Percentiles rank a stretch among this genome's conserved stretches.
phyloP scores from a whole-genome alignment of 2,797 vertebrate genomes.

The Danio albolineatus region DNA sequence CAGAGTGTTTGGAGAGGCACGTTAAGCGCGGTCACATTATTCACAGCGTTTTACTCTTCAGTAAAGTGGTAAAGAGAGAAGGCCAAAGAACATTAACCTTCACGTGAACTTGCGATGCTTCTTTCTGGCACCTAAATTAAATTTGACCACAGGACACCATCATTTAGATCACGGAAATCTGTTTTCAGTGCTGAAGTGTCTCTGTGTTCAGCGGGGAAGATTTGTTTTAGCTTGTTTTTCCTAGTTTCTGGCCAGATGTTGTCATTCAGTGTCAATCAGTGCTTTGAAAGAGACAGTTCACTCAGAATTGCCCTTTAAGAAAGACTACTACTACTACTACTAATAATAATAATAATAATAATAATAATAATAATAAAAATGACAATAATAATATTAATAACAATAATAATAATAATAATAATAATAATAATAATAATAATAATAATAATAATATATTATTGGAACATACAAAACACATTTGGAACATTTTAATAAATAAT shows the following conservation, averaged over 20 bases:
- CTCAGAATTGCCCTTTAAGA: not conserved
- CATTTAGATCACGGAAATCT: not conserved
- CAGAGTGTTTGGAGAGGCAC: slow-evolving; percentile 1
- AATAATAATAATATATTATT: too few relatives aligned
- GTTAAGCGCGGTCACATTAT: not conserved
- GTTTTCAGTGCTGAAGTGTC: not conserved
- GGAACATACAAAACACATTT: too few relatives aligned
- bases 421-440: too few relatives aligned
- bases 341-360: too few relatives aligned
- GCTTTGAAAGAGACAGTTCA: not conserved
- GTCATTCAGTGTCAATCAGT: not conserved
- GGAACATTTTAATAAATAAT: too few relatives aligned
- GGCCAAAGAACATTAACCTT: not conserved
- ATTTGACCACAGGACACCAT: slow-evolving; percentile 8
- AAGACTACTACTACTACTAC: too few relatives aligned
- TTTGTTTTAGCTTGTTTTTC: not conserved
- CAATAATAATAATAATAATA: too few relatives aligned
- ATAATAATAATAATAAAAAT: too few relatives aligned
- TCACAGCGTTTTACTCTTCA: not conserved
- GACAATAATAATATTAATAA: too few relatives aligned
- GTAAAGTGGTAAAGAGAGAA: not conserved
- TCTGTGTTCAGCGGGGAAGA: not conserved
- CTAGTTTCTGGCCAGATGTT: not conserved
- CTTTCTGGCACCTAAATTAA: slow-evolving; percentile 1
- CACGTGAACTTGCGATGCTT: not conserved